A percentile compares a stretch with the other conserved stretches of the same genome.
Evolutionary conservation across 2,113 vertebrate species (phyloP).

Genomic region (Spea bombifrons): DNA sequence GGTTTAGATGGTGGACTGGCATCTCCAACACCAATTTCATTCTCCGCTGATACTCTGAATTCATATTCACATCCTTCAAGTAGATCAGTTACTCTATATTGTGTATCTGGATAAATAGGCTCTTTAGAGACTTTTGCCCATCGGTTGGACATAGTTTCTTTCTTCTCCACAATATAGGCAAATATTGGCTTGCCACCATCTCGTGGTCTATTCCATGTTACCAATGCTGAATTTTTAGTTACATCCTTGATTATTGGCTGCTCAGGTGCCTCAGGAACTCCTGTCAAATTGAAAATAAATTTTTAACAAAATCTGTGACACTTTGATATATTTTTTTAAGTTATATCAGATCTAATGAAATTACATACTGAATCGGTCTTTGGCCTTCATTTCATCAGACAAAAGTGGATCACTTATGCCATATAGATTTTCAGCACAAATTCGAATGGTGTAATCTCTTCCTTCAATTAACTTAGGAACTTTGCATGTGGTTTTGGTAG

Average conservation of each 20-base stretch:
- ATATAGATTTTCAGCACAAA: constrained; percentile 93
- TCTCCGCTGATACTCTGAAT: constrained; percentile 94
- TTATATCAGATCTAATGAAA: constrained; percentile 18
- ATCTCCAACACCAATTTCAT: constrained; percentile 91
- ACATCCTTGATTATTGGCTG: constrained; percentile 84
- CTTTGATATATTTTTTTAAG: constrained; percentile 15
- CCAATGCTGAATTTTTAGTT: constrained; percentile 83
- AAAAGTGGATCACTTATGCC: constrained; percentile 94
- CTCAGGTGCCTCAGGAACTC: constrained; percentile 94
- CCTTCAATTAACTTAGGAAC: constrained; percentile 90
- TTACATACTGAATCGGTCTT: constrained; percentile 90
- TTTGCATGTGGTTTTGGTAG: constrained; percentile 88
- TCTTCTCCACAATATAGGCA: constrained; percentile 94
- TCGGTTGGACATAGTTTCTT: constrained; percentile 84
- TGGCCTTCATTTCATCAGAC: constrained; percentile 93
- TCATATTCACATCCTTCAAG: constrained; percentile 92
- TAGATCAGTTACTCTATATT: constrained; percentile 86
- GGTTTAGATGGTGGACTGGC: constrained; percentile 91
- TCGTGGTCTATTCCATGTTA: constrained; percentile 88
- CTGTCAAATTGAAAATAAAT: constrained; percentile 60
- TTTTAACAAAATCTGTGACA: neutral
- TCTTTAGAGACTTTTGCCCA: constrained; percentile 89
- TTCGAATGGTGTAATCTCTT: constrained; percentile 87
- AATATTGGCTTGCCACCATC: constrained; percentile 96
- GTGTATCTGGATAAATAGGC: constrained; percentile 84